These are phyloP conservation scores for Chaetops frenatus DNA, from an alignment of 2,113 vertebrate genomes.

Conservation along the genomic window DNA sequence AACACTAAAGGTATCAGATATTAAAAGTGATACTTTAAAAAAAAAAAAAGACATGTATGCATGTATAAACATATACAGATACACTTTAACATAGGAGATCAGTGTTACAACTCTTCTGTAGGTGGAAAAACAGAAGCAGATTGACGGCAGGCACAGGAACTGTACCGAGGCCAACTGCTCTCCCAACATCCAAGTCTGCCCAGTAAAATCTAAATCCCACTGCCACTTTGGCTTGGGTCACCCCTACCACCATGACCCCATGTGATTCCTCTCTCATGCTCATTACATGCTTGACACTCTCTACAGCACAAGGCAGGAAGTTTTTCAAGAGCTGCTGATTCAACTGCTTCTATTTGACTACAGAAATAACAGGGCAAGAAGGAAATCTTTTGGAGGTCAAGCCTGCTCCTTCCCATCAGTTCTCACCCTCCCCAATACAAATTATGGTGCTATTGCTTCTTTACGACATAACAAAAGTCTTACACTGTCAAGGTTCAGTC, in stretches of 20 bases:
- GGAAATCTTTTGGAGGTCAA: background rate
- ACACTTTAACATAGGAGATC: background rate
- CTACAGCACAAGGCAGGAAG: background rate
- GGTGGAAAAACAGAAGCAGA: background rate
- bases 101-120: background rate
- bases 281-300: background rate
- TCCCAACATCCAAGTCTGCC: background rate
- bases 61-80: background rate
- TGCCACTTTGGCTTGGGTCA: background rate
- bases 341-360: background rate
- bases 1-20: background rate
- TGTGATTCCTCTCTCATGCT: background rate
- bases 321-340: background rate
- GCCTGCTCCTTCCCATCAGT: background rate
- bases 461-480: background rate
- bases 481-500: background rate
- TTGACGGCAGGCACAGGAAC: background rate
- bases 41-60: background rate
- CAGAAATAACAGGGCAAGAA: background rate
- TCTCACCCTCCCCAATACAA: background rate
- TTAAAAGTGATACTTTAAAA: background rate
- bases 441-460: background rate
- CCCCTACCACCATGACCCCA: background rate
- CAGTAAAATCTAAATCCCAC: background rate
- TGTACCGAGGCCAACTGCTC: background rate